Conservation (phyloP, 1,140 invertebrate species). For the Spodoptera litura region DNA sequence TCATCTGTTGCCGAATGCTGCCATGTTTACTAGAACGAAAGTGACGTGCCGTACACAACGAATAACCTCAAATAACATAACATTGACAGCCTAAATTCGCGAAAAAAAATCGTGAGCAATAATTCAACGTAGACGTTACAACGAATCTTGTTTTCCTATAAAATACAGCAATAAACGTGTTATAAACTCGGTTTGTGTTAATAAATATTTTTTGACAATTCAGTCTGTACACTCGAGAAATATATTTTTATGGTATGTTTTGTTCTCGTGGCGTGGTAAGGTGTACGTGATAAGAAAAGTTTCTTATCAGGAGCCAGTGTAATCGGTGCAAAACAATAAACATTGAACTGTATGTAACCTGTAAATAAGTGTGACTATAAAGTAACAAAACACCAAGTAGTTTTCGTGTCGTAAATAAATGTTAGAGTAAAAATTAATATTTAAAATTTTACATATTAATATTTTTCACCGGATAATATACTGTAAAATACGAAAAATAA, state of each 20-base stretch:
- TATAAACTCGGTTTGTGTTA: slow-evolving; percentile 45
- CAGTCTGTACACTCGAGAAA: slow-evolving; percentile 32
- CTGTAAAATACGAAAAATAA: background rate
- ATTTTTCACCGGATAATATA: slow-evolving; percentile 2
- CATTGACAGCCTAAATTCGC: slow-evolving; percentile 61
- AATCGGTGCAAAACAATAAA: slow-evolving; percentile 37
- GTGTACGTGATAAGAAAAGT: slow-evolving; percentile 34
- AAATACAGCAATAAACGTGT: slow-evolving; percentile 21
- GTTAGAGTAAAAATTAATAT: slow-evolving; percentile 37
- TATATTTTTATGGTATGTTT: slow-evolving; percentile 48
- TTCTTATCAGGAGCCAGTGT: slow-evolving; percentile 31
- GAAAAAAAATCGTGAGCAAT: slow-evolving; percentile 59
- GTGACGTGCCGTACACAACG: slow-evolving; percentile 82
- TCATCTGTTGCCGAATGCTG: slow-evolving; percentile 83
- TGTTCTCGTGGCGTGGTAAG: slow-evolving; percentile 45
- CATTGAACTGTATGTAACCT: slow-evolving; percentile 40
- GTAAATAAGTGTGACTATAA: slow-evolving; percentile 41
- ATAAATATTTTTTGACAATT: slow-evolving; percentile 32
- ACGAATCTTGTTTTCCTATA: slow-evolving; percentile 63
- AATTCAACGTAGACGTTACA: slow-evolving; percentile 67
- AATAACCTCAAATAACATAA: slow-evolving; percentile 79
- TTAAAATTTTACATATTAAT: slow-evolving; percentile 6
- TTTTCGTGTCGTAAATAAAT: slow-evolving; percentile 44
- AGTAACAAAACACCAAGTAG: slow-evolving; percentile 52
- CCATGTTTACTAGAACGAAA: slow-evolving; percentile 84